Base-by-base conservation (phyloP, 1,140 invertebrate species). In the Drosophila funebris region DNA sequence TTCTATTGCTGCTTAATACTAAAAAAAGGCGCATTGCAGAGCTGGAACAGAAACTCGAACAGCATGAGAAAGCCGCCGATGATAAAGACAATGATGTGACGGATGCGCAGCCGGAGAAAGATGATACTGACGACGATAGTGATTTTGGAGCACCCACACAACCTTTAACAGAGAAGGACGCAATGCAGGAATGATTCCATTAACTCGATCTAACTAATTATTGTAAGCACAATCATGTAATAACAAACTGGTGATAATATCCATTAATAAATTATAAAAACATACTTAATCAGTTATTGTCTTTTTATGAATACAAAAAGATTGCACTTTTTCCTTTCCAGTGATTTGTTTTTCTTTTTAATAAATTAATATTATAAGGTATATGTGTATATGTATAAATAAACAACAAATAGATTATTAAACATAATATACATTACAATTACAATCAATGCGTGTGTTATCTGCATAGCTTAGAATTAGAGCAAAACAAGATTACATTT, bases 341-440 rank as follows among this genome's bases (percentile, higher is more conserved):
- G 57, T 57, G 75, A 70, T 75, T 73, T 67, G 54, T 77, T 68
- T 71, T 73, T 81, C 36, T 79, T 69, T 70, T 87, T 88, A 82
- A 87, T 87, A 87, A 87, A 87, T 87, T 88, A 87, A 69, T 63
- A 78, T 87, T 88, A 71, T 82, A 85, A 68, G 66, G 52, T 73
- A 73, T 73, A 36, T 71, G 79, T 66, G 66, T 84, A 61, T 84
- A 73, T 87, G 67, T 87, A 87, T 88, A 87, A 88, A 87, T 88
- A 87, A 87, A 87, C 83, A 87, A 87, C 83, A 87, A 87, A 88
- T 83, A 88, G 78, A 78, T 43, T 56, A 83, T 56, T 63, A 70
- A 88, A 87, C 83, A 75, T 87, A 87, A 88, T 88, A 87, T 87
- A 83, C 82, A 85, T 67, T 82, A 88, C 69, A 68, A 79, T 85